Conservation (phyloP, 2,113 vertebrate genomes). For the Cnemophilus loriae region DNA sequence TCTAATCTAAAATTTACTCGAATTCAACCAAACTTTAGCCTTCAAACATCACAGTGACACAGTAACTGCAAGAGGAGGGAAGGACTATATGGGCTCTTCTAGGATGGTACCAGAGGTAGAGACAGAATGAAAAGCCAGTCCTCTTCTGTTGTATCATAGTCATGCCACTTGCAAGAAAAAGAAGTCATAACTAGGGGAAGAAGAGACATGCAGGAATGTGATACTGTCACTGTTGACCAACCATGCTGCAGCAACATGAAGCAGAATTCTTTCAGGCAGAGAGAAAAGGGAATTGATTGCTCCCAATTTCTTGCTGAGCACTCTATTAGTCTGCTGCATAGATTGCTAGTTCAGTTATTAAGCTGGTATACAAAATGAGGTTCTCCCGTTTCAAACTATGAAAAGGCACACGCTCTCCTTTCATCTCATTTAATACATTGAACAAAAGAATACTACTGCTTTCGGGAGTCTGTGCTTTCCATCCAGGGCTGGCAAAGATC, state of each 20-base stretch:
- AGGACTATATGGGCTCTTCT: neutral
- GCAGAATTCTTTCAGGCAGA: neutral
- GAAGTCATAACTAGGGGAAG: neutral
- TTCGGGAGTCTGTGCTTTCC: neutral
- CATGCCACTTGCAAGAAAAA: neutral
- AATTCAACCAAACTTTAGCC: neutral
- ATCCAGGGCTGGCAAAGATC: neutral
- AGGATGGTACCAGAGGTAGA: neutral
- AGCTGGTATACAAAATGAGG: neutral
- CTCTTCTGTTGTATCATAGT: neutral
- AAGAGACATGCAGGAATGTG: neutral
- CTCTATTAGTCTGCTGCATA: neutral
- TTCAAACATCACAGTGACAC: neutral
- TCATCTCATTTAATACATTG: neutral
- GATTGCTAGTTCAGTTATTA: neutral
- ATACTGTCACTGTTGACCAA: neutral
- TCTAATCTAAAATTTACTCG: neutral
- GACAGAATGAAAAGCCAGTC: neutral
- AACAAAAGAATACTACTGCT: neutral
- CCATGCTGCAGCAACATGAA: neutral
- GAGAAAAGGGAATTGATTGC: neutral
- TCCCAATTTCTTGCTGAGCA: neutral
- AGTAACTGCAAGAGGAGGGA: neutral
- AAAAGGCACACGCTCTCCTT: neutral
- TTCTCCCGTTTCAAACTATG: neutral